Evolutionary conservation across 2,888 invertebrate genomes (phyloP).

Genomic region (Anticlea derivata): DNA sequence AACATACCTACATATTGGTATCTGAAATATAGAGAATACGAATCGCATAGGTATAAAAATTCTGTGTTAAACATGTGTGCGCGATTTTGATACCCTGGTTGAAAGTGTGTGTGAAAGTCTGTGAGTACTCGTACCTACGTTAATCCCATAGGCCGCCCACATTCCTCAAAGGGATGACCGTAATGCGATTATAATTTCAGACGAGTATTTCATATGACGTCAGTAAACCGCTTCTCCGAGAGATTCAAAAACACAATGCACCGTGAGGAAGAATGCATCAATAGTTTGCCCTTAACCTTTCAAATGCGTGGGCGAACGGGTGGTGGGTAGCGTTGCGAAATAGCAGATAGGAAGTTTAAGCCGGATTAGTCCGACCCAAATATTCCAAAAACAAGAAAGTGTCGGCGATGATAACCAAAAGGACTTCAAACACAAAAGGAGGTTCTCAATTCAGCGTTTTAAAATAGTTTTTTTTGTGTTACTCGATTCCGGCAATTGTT

Average conservation of each 20-base stretch:
- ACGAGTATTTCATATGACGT: slow-evolving; percentile 31
- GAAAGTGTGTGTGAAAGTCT: background rate
- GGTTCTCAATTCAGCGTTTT: too few relatives aligned
- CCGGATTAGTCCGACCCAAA: background rate
- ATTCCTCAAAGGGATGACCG: slow-evolving; percentile 13
- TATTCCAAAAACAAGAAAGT: too few relatives aligned
- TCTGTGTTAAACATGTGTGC: background rate
- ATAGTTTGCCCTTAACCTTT: slow-evolving; percentile 69
- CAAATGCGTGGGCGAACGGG: slow-evolving; percentile 49
- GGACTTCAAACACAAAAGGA: too few relatives aligned
- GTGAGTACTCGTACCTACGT: background rate
- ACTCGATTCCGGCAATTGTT: too few relatives aligned
- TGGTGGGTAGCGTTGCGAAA: slow-evolving; percentile 17
- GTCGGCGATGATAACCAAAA: too few relatives aligned
- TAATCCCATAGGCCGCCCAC: slow-evolving; percentile 9
- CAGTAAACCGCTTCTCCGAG: slow-evolving; percentile 39
- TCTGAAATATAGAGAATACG: too few relatives aligned
- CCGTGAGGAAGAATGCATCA: slow-evolving; percentile 50
- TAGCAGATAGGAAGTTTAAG: slow-evolving; percentile 1
- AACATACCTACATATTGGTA: too few relatives aligned
- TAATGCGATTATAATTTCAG: slow-evolving; percentile 28
- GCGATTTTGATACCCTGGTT: background rate
- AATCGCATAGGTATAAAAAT: too few relatives aligned
- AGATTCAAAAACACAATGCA: slow-evolving; percentile 45
- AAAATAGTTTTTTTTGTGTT: too few relatives aligned